These are phyloP conservation scores for Percopsis omiscomaycus DNA, from an alignment of 2,797 vertebrate genomes.

Conservation along the genomic window DNA sequence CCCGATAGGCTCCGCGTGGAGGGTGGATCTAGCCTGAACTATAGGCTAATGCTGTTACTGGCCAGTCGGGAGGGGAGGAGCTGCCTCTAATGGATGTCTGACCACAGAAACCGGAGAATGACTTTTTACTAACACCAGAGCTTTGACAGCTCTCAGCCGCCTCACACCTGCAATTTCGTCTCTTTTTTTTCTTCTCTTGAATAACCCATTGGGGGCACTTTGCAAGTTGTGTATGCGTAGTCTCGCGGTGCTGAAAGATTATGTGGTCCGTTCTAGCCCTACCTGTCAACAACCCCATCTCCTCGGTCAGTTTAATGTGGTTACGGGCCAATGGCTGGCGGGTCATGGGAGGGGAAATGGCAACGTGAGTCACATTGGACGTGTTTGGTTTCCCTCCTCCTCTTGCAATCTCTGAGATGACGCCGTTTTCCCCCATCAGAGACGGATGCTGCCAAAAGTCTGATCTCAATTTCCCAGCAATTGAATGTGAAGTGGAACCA, in stretches of 20 bases:
- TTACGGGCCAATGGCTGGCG: slow-evolving; percentile 27
- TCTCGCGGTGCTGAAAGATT: slow-evolving; percentile 14
- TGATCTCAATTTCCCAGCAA: slow-evolving; percentile 74
- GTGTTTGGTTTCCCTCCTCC: slow-evolving; percentile 58
- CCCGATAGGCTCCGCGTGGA: slow-evolving; percentile 48
- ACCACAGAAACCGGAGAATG: slow-evolving; percentile 49
- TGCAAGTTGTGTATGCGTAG: slow-evolving; percentile 5
- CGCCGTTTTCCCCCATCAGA: slow-evolving; percentile 63
- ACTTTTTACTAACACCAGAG: slow-evolving; percentile 42
- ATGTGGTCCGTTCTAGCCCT: slow-evolving; percentile 6
- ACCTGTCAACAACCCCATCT: slow-evolving; percentile 30
- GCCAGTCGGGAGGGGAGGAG: slow-evolving; percentile 45
- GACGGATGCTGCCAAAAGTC: slow-evolving; percentile 62
- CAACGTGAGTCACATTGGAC: slow-evolving; percentile 52
- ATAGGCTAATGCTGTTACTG: slow-evolving; percentile 41
- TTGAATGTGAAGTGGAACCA: slow-evolving; percentile 50
- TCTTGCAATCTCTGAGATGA: slow-evolving; percentile 52
- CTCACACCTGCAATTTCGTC: slow-evolving; percentile 64
- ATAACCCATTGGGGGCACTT: slow-evolving; percentile 16
- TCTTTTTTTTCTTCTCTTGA: slow-evolving; percentile 19
- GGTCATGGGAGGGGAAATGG: slow-evolving; percentile 30
- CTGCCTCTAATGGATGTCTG: slow-evolving; percentile 47
- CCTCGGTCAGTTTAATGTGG: slow-evolving; percentile 21
- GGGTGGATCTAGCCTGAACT: slow-evolving; percentile 49
- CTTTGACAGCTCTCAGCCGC: slow-evolving; percentile 59